Evolutionary conservation across 2,113 vertebrate genomes (phyloP).

Genomic region (Desmodus rotundus): DNA sequence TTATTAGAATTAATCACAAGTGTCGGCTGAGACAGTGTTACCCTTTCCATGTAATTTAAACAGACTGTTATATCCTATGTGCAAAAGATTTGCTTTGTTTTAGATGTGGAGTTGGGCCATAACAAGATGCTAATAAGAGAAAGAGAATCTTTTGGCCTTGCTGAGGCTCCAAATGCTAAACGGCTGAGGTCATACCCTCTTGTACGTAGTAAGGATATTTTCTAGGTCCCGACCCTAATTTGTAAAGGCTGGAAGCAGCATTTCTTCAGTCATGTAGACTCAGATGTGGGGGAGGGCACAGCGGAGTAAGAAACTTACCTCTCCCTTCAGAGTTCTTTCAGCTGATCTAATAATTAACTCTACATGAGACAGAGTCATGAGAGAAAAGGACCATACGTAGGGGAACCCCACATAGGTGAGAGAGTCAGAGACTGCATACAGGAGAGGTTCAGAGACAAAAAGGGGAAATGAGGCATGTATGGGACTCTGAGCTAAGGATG

Average conservation of each 20-base stretch:
- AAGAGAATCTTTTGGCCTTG: neutral
- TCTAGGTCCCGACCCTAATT: neutral
- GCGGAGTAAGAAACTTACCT: neutral
- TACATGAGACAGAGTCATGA: neutral
- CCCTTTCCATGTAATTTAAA: neutral
- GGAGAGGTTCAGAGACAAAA: neutral
- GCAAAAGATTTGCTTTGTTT: conserved; percentile 41
- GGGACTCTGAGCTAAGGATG: neutral
- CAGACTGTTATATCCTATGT: neutral
- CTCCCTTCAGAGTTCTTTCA: neutral
- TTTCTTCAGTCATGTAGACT: neutral
- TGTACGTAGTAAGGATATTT: neutral
- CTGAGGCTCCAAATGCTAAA: neutral
- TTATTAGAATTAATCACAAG: neutral
- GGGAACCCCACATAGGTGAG: neutral
- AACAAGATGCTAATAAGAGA: conserved; percentile 30
- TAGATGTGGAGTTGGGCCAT: neutral
- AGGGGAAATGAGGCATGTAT: neutral
- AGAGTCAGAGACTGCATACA: neutral
- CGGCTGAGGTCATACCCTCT: neutral
- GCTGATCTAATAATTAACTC: neutral
- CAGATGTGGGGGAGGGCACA: no score
- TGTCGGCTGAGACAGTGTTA: neutral
- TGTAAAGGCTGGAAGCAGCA: neutral
- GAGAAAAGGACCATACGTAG: neutral